Percentiles rank a stretch among this genome's conserved stretches.
phyloP scores from a whole-genome alignment of 1,140 invertebrate species.

The Macrocentrus cingulum region DNA sequence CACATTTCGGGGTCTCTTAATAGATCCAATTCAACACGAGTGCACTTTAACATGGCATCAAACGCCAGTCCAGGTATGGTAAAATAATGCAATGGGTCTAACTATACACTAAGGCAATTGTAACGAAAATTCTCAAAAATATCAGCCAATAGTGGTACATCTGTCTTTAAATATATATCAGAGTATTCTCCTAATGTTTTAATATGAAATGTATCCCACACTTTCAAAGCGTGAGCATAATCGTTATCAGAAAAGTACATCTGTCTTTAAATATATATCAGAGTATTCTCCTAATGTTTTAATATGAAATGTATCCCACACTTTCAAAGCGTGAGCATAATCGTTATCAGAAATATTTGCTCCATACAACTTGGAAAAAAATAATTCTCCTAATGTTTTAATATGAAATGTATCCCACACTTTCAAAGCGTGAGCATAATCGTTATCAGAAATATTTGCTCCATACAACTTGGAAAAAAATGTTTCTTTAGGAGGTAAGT shows the following conservation, averaged over 20 bases:
- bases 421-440: too few species aligned
- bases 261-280: constrained; percentile 18
- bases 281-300: constrained; percentile 9
- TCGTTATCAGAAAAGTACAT: not conserved
- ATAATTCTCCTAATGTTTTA: too few species aligned
- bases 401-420: too few species aligned
- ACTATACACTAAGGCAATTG: too few species aligned
- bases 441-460: too few species aligned
- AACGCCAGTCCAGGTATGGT: constrained; percentile 15
- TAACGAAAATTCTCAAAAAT: too few species aligned
- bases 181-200: constrained; percentile 9
- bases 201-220: constrained; percentile 6
- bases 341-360: not conserved
- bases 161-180: constrained; percentile 18
- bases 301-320: constrained; percentile 6
- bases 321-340: constrained; percentile 10
- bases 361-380: constrained; percentile 2
- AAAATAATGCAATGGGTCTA: constrained; percentile 37
- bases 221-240: constrained; percentile 4
- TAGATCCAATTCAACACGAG: constrained; percentile 50
- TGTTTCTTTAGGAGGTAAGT: too few species aligned
- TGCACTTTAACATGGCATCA: constrained; percentile 43
- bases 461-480: too few species aligned
- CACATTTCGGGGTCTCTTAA: not conserved
- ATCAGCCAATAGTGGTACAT: not conserved